Conservation (phyloP, 2,113 vertebrate species). For the Microtus pennsylvanicus region DNA sequence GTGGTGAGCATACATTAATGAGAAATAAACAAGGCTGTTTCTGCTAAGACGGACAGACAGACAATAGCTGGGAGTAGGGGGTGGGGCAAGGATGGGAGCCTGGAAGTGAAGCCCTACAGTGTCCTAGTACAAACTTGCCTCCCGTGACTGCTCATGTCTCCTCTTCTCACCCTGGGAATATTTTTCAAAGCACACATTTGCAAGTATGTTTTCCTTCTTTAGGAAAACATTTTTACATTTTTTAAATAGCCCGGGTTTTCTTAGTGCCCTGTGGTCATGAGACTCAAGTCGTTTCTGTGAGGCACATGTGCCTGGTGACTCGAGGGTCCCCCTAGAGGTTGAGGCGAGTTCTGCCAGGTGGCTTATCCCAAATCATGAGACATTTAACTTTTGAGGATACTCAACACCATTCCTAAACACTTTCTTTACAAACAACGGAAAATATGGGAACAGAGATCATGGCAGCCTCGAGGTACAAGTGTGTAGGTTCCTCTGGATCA, state of each 20-base stretch:
- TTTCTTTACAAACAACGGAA: neutral
- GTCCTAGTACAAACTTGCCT: neutral
- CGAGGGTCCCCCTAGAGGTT: neutral
- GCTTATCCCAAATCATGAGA: neutral
- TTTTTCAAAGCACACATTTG: neutral
- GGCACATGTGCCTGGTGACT: neutral
- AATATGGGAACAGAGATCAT: neutral
- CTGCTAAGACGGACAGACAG: neutral
- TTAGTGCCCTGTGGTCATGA: neutral
- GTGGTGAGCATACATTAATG: neutral
- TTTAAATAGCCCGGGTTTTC: slow-evolving; percentile 32
- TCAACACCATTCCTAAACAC: neutral
- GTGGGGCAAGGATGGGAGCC: fast-evolving
- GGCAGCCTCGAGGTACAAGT: fast-evolving
- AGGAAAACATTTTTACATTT: neutral
- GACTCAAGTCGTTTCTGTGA: neutral
- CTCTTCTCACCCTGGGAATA: slow-evolving; percentile 21
- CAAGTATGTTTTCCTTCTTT: neutral
- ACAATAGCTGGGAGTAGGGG: too few relatives aligned
- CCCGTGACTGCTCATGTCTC: neutral
- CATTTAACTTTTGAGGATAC: neutral
- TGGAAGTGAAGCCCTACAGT: fast-evolving
- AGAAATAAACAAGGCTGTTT: neutral
- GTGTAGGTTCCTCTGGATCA: neutral
- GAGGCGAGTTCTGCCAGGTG: neutral